Conservation (phyloP, 2,888 invertebrate genomes). For the Drosophila algonquin region DNA sequence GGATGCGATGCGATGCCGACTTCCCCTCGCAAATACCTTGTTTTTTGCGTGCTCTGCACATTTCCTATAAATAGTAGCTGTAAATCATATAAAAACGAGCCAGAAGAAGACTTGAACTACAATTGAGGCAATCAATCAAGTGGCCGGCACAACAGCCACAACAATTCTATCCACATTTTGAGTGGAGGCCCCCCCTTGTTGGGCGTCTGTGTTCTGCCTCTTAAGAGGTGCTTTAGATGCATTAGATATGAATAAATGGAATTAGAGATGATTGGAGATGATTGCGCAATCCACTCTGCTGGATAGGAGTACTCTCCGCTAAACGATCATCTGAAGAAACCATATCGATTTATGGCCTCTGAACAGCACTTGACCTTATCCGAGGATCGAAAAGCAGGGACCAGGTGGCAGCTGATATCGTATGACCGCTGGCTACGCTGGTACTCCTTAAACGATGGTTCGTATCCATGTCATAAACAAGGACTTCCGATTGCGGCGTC, state of each 20-base stretch:
- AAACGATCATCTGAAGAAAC: conserved; percentile 8
- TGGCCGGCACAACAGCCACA: conserved; percentile 17
- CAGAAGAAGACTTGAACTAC: conserved; percentile 28
- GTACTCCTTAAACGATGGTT: conserved; percentile 4
- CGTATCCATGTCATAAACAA: conserved; percentile 65
- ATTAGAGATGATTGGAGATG: conserved; percentile 7
- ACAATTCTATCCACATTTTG: conserved; percentile 52
- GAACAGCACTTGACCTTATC: conserved; percentile 23
- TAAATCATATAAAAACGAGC: conserved; percentile 56
- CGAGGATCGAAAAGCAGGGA: conserved; percentile 27
- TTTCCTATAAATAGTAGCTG: conserved; percentile 62
- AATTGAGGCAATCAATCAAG: conserved; percentile 66
- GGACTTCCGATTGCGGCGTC: conserved; percentile 69
- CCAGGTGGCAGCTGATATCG: conserved; percentile 56
- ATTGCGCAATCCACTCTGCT: neutral
- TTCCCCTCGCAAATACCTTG: conserved; percentile 27
- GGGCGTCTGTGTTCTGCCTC: conserved; percentile 45
- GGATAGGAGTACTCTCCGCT: neutral
- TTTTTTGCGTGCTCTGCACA: conserved; percentile 59
- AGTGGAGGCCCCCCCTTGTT: conserved; percentile 26
- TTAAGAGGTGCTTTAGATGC: conserved; percentile 43
- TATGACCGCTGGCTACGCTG: neutral
- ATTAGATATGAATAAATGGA: conserved; percentile 10
- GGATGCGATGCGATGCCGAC: conserved; percentile 19
- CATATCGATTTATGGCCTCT: conserved; percentile 4